Percentiles rank a stretch among this genome's conserved stretches.
Conservation (phyloP, 2,888 invertebrate genomes). For the Zelleria hepariella region DNA sequence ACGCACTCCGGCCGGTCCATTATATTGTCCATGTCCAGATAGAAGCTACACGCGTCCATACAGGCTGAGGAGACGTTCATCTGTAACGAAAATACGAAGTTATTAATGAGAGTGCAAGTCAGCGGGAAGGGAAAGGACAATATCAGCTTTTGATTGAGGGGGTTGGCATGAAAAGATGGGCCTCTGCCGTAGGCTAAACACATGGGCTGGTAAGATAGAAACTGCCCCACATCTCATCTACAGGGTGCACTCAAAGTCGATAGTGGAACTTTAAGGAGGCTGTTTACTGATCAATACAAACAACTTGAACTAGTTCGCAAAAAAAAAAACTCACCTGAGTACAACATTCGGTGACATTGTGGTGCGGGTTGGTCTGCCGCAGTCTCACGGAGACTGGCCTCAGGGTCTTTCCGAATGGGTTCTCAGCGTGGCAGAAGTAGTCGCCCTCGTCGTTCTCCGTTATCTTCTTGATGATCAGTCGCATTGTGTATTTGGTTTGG, state of each 20-base stretch:
- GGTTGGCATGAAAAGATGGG: too few relatives aligned
- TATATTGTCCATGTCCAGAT: slow-evolving; percentile 85
- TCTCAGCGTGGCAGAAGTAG: slow-evolving; percentile 89
- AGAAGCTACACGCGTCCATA: slow-evolving; percentile 87
- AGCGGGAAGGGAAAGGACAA: too few relatives aligned
- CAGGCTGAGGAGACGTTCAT: slow-evolving; percentile 83
- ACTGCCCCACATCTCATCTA: too few relatives aligned
- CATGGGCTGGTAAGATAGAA: too few relatives aligned
- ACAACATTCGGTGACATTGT: slow-evolving; percentile 87
- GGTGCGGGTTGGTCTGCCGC: slow-evolving; percentile 73
- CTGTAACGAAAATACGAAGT: slow-evolving; percentile 20
- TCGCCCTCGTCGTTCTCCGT: slow-evolving; percentile 81
- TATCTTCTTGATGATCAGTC: slow-evolving; percentile 80
- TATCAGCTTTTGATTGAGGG: too few relatives aligned
- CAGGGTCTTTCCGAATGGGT: slow-evolving; percentile 82
- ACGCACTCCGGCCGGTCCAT: slow-evolving; percentile 86
- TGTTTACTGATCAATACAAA: too few relatives aligned
- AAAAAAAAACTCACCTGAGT: slow-evolving; percentile 34
- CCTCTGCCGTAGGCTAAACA: too few relatives aligned
- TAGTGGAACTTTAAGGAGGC: too few relatives aligned
- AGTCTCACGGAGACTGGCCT: slow-evolving; percentile 81
- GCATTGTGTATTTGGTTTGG: slow-evolving; percentile 80
- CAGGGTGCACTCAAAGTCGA: too few relatives aligned
- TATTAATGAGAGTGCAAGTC: neutral
- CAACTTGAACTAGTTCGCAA: neutral